phyloP scores from a whole-genome alignment of 2,888 invertebrate species.

The Lepidocyrtoides sp. region DNA sequence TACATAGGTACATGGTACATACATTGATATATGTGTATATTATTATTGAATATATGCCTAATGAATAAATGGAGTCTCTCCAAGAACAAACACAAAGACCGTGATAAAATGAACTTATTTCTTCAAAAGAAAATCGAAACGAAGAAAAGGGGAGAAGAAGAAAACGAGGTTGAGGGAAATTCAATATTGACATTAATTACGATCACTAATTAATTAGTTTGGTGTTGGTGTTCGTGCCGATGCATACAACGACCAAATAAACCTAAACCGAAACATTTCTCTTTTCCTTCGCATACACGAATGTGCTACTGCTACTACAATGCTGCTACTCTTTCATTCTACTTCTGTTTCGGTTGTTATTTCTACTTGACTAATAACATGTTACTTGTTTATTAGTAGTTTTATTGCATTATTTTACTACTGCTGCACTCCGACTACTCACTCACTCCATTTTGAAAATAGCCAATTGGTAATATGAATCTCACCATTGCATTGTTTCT shows the following conservation, averaged over 20 bases:
- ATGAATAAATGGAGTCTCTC: neutral
- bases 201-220: conserved; percentile 73
- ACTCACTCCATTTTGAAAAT: too few species aligned
- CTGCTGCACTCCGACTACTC: too few species aligned
- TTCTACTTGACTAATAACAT: neutral
- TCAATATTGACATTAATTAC: conserved; percentile 78
- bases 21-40: neutral
- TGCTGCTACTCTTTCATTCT: neutral
- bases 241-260: conserved; percentile 20
- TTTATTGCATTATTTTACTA: conserved; percentile 1
- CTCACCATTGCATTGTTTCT: neutral
- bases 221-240: conserved; percentile 25
- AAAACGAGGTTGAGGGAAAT: conserved; percentile 58
- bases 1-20: neutral
- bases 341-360: neutral
- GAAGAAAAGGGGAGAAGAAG: conserved; percentile 52
- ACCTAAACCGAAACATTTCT: neutral
- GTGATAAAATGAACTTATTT: conserved; percentile 26
- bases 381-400: neutral
- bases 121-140: conserved; percentile 47
- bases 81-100: neutral
- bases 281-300: too few species aligned
- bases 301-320: too few species aligned
- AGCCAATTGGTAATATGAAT: too few species aligned
- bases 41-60: neutral